Conservation (phyloP, 2,113 vertebrate species). For the Nymphicus hollandicus region DNA sequence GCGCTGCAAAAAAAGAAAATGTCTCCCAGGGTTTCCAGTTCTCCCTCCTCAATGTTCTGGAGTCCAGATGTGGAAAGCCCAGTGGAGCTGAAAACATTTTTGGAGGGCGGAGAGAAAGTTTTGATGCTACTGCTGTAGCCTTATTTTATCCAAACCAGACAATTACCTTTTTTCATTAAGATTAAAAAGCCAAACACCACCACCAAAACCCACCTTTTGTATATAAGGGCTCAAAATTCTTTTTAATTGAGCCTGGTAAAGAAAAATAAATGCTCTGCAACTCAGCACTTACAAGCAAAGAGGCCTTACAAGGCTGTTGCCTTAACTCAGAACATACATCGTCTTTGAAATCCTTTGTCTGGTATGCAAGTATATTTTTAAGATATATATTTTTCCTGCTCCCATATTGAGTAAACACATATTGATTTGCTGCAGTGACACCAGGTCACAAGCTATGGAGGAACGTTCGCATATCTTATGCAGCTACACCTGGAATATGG, state of each 20-base stretch:
- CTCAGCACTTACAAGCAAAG: background rate
- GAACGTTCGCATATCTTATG: background rate
- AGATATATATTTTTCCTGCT: background rate
- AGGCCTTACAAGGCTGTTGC: background rate
- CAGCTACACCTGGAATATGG: conserved; percentile 45
- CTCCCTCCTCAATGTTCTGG: conserved; percentile 48
- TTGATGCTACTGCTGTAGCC: conserved; percentile 3
- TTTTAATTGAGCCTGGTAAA: background rate
- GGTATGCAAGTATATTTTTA: background rate
- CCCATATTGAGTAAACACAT: background rate
- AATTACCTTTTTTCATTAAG: background rate
- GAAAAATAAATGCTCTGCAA: background rate
- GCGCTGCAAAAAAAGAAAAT: background rate
- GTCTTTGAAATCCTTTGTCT: background rate
- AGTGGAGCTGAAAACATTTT: conserved; percentile 12
- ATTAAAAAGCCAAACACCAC: background rate
- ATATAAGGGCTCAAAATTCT: background rate
- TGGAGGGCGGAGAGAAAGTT: conserved; percentile 32
- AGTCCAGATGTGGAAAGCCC: conserved; percentile 62
- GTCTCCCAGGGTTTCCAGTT: conserved; percentile 47
- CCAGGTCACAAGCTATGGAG: background rate
- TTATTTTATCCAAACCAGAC: conserved; percentile 14
- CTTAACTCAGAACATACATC: background rate
- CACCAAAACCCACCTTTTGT: background rate
- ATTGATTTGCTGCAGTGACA: background rate